Evolutionary conservation across 2,113 vertebrate species (phyloP).

Genomic region (Monarcha castaneiventris): DNA sequence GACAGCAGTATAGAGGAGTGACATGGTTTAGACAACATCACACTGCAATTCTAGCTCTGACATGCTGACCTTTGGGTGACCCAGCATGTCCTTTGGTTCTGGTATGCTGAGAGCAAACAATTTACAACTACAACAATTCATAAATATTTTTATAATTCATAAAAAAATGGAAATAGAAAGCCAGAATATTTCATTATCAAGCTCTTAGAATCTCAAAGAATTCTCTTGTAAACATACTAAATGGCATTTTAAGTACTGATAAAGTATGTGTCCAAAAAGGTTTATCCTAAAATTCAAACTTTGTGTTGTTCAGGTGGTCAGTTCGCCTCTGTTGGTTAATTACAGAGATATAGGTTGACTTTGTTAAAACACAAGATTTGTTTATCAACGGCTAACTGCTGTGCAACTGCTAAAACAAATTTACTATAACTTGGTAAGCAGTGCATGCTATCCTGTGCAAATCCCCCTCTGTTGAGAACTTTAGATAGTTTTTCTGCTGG

Average conservation of each 20-base stretch:
- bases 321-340: neutral
- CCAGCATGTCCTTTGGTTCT: neutral
- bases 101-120: neutral
- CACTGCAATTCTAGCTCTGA: neutral
- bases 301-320: neutral
- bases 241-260: neutral
- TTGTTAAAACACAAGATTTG: neutral
- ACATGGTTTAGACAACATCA: neutral
- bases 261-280: neutral
- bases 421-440: neutral
- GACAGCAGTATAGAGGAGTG: neutral
- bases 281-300: neutral
- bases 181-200: neutral
- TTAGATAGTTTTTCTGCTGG: neutral
- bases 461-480: neutral
- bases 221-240: neutral
- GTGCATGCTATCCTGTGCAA: neutral
- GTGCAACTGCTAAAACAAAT: neutral
- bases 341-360: neutral
- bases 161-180: neutral
- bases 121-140: neutral
- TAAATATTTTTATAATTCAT: neutral
- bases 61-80: neutral
- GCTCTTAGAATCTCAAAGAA: neutral
- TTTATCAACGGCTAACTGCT: neutral